Evolutionary conservation across 2,113 vertebrate species (phyloP), one percentile per base, ranked within the genome.

Genomic region (Boulengerochromis microlepis): DNA sequence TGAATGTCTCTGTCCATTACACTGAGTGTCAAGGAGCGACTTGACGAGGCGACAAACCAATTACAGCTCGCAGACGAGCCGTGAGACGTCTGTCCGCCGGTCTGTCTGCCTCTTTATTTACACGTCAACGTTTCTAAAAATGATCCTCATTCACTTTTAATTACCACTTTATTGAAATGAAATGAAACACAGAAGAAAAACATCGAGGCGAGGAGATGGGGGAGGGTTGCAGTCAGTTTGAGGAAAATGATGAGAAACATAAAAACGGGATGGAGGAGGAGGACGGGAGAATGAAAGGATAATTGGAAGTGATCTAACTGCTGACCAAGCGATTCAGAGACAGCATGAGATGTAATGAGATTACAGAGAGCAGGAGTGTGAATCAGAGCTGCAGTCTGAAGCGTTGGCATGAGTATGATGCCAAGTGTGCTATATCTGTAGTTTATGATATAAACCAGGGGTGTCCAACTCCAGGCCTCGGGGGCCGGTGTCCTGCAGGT

Each of bases 1-100:
- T 92, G 89, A 90, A 90, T 87, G 91, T 89, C 89, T 90, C 87
- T 90, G 91, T 92, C 91, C 78, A 85, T 92, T 92, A 90, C 78
- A 42, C 85, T 45, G 80, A 87, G 89, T 87, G 85, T 89, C 87
- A 86, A 81, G 82, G 82, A 87, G 87, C 38, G 8, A 86, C 91
- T 85, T 90, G 91, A 92, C 71, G 80, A 90, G 71, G 89, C 80
- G 80, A 90, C 87, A 89, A 90, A 83, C 87, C 89, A 90, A 89
- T 92, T 90, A 90, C 85, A 81, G 91, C 74, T 57, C 22, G 3
- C 85, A 86, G 87, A 89, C 57, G 24, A 66, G 57, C 71, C 11
- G 8, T 76, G 45, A 92, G 84, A 71, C 42, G n/a, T 54, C 69
- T 7, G 6, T 82, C 69, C 40, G 35, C 33, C 50, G 12, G 56